Percentiles rank a stretch among this genome's conserved stretches.
These are phyloP conservation scores for Amitus sp. DNA, from an alignment of 2,888 invertebrate species.

Conservation along the genomic window DNA sequence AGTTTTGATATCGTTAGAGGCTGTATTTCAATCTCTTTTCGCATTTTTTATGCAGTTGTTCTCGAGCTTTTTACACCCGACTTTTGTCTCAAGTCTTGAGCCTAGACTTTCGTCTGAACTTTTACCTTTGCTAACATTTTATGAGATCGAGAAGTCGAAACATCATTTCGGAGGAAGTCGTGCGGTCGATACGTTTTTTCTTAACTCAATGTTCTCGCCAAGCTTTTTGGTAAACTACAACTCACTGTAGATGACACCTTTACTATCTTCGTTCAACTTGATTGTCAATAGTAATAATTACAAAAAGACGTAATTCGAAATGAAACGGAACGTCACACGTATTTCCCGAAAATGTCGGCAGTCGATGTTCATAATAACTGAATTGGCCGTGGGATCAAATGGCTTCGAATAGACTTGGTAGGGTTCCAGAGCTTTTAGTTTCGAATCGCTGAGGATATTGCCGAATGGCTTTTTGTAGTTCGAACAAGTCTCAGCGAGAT, in stretches of 20 bases:
- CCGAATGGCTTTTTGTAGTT: conserved; percentile 5
- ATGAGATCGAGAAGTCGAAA: conserved; percentile 1
- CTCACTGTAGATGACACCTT: too few relatives aligned
- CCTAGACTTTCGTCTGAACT: background rate
- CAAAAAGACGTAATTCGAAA: too few relatives aligned
- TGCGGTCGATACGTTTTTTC: too few relatives aligned
- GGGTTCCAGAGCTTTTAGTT: conserved; percentile 13
- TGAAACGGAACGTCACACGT: background rate
- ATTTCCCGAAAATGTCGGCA: background rate
- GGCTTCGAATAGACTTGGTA: conserved; percentile 3
- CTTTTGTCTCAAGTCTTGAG: too few relatives aligned
- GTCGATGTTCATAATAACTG: background rate
- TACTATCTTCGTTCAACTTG: too few relatives aligned
- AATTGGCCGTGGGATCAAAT: background rate
- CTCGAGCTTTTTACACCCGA: too few relatives aligned
- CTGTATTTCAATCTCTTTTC: background rate
- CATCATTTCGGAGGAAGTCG: too few relatives aligned
- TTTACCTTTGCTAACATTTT: background rate
- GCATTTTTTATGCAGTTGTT: too few relatives aligned
- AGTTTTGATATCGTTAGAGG: conserved; percentile 22
- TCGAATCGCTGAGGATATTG: conserved; percentile 10
- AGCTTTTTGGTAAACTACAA: too few relatives aligned
- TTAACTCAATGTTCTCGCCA: too few relatives aligned
- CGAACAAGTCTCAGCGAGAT: background rate
- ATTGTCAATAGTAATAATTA: too few relatives aligned